Evolutionary conservation across 1,140 invertebrate genomes (phyloP), one percentile per base, ranked within the genome.

Genomic region (Temnothorax longispinosus): DNA sequence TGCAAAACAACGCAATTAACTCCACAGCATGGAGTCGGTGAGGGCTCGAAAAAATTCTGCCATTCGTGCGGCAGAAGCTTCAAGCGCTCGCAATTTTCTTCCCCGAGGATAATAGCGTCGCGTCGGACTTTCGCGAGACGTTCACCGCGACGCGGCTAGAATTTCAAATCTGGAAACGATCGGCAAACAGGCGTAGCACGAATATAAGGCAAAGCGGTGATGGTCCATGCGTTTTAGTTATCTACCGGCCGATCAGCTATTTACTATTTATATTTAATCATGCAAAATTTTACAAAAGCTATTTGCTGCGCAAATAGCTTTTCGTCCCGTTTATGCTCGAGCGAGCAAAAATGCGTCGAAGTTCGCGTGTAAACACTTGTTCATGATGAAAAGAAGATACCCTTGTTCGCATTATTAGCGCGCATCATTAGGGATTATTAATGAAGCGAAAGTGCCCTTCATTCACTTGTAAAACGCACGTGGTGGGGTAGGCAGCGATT

Each of bases 141-240:
- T 44, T 38, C 50, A 8, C 50, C 15, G 18, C 44, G 44, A 77
- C 62, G 8, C 47, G 54, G 38, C 44, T 54, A 82, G 69, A 54
- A 82, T 82, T 62, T 71, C 38, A 67, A 87, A 56, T 87, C 71
- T 54, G 38, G n/a, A 76, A 84, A 84, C 35, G 77, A 38, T 76
- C 47, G 35, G n/a, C 41, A 71, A 82, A 84, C 86, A 54, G 4
- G 41, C 35, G 41, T 21, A 50, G 21, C 13, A 1, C 21, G 56
- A 18, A 38, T 11, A 4, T 50, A 72, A 76, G 54, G 47, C 52
- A 60, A 88, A 84, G 44, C 21, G 21, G 56, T 15, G 54, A 82
- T 21, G 62, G 18, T 67, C 10, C 21, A 7, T 27, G 41, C 15
- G 2, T 50, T 62, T 50, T 27, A 56, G 47, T 65, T 32, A 72